Base-by-base conservation (phyloP, 2,888 invertebrate genomes). In the Tenthredo distinguenda region DNA sequence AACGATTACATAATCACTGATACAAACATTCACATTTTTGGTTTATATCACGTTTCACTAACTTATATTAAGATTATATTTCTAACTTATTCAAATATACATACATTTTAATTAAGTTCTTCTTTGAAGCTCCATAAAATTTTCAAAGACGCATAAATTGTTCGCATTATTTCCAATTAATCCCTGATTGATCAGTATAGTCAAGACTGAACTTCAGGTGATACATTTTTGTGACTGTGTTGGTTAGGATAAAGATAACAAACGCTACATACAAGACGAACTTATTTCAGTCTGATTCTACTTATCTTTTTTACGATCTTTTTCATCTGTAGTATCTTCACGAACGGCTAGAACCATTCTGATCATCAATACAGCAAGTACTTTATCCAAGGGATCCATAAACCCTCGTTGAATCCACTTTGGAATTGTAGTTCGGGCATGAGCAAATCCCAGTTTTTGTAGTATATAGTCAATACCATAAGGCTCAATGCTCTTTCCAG, bases 341-440 rank as follows among this genome's bases (percentile, higher is more conserved):
- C 93, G 91, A 74, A 93, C 94, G 12, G 94, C 92, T 77, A 93
- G 89, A 15, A 97, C 95, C 93, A 98, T 96, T 88, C 96, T 95
- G 88, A 96, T 94, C 92, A 97, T 96, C 88, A 97, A 95, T 18
- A 98, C 95, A 15, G 98, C 97, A 86, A 98, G 95, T 86, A 99
- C 95, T 93, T 98, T 98, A 94, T 99, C 99, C 84, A 99, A 94
- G 0, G 99, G 99, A 94, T 99, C 99, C 96, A 99, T 98, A 90
- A 99, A 97, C 18, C 99, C 99, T 85, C 99, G 95, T 94, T 99
- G 99, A 95, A 99, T 96, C 99, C 99, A 99, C 94, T 99, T 99
- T 86, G 99, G 99, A 92, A 99, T 99, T 85, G 99, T 99, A 88
- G 98, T 98, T 88, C 99, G 96, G 15, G 99, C 99, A 94, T 99